phyloP scores from a whole-genome alignment of 2,888 invertebrate species.

The Spilarctia lutea region DNA sequence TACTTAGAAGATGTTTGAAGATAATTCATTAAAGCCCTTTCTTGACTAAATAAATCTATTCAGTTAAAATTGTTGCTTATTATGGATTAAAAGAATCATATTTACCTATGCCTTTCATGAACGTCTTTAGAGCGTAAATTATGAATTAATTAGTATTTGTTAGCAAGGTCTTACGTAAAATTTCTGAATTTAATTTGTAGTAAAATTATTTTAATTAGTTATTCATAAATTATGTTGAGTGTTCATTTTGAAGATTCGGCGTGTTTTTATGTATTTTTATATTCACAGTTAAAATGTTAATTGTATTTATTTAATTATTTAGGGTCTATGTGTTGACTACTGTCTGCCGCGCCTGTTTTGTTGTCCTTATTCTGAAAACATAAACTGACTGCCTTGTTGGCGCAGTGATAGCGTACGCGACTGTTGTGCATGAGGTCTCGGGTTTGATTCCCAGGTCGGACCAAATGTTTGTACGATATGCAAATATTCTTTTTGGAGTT shows the following conservation, averaged over 20 bases:
- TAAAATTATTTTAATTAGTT: neutral
- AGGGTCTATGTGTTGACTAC: neutral
- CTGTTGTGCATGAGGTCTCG: no score
- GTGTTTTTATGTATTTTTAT: neutral
- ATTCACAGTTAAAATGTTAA: neutral
- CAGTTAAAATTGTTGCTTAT: neutral
- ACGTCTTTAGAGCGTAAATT: neutral
- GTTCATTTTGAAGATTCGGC: neutral
- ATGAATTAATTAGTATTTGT: neutral
- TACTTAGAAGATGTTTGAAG: neutral
- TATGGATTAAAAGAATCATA: accelerated
- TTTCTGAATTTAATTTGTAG: neutral
- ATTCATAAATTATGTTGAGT: neutral
- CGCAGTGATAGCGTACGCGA: no score
- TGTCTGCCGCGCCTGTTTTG: neutral
- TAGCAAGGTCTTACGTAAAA: neutral
- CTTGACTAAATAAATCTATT: neutral
- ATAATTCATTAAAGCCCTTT: neutral
- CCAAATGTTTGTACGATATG: no score
- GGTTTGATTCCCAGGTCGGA: no score
- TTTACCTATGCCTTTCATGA: neutral
- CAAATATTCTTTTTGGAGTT: no score
- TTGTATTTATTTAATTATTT: neutral
- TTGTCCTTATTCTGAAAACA: neutral
- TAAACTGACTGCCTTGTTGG: no score